These are phyloP conservation scores for Pempheris klunzingeri DNA, from an alignment of 2,797 vertebrate species.

Conservation along the genomic window DNA sequence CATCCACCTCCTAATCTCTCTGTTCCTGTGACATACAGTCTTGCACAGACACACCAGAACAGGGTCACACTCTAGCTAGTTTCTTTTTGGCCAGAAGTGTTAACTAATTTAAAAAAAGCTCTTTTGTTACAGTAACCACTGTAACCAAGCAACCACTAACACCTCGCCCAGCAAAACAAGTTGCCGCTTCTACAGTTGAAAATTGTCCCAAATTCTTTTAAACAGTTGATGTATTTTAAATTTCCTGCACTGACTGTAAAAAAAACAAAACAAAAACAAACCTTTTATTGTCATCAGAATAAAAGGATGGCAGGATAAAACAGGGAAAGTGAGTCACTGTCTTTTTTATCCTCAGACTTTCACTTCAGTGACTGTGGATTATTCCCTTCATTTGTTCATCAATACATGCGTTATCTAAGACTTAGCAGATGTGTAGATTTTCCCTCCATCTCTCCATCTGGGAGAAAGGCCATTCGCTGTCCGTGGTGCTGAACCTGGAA, in stretches of 20 bases:
- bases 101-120: too few relatives aligned
- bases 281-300: background rate
- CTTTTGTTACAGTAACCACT: too few relatives aligned
- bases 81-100: background rate
- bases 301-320: constrained; percentile 13
- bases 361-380: background rate
- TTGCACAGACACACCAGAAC: background rate
- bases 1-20: constrained; percentile 10
- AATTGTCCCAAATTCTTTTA: too few relatives aligned
- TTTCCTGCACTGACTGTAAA: too few relatives aligned
- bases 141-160: too few relatives aligned
- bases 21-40: background rate
- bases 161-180: too few relatives aligned
- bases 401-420: too few relatives aligned
- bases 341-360: constrained; percentile 14
- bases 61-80: constrained; percentile 9
- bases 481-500: constrained; percentile 69
- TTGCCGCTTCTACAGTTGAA: too few relatives aligned
- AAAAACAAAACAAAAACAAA: too few relatives aligned
- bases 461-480: constrained; percentile 41
- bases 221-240: too few relatives aligned
- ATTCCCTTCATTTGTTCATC: constrained; percentile 1
- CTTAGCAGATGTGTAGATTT: background rate
- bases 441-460: constrained; percentile 3
- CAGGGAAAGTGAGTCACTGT: constrained; percentile 4